A percentile compares a stretch with the other conserved stretches of the same genome.
These are phyloP conservation scores for Drosophila austrosaltans DNA, from an alignment of 2,888 invertebrate species.

Conservation along the genomic window DNA sequence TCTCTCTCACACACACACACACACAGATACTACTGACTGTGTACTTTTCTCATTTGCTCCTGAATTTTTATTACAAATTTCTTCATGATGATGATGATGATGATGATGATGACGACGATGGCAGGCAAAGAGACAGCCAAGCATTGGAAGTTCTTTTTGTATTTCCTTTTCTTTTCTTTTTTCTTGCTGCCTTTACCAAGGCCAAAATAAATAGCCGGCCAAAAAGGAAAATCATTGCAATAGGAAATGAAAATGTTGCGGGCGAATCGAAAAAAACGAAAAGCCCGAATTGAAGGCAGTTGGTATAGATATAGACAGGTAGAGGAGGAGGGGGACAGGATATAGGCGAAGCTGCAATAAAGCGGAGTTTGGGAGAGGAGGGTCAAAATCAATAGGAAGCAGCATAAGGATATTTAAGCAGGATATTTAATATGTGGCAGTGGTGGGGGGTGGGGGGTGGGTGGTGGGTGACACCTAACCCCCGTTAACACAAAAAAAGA, in stretches of 20 bases:
- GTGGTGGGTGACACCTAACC: not conserved
- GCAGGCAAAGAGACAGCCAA: conserved; percentile 33
- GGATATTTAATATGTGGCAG: conserved; percentile 69
- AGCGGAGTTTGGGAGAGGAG: conserved; percentile 2
- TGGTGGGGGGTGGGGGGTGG: no score
- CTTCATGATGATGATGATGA: conserved; percentile 61
- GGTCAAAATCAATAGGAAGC: conserved; percentile 65
- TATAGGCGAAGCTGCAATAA: conserved; percentile 23
- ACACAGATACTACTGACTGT: conserved; percentile 25
- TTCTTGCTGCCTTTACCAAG: conserved; percentile 25
- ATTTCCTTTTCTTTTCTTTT: conserved; percentile 17
- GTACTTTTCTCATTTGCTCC: conserved; percentile 74
- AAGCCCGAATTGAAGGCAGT: conserved; percentile 8
- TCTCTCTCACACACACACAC: not conserved
- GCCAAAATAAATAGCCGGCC: conserved; percentile 65
- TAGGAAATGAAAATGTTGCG: conserved; percentile 79
- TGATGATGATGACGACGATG: conserved; percentile 49
- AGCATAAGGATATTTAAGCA: conserved; percentile 70
- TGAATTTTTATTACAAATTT: conserved; percentile 80
- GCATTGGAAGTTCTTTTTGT: conserved; percentile 19
- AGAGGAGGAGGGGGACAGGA: conserved; percentile 10
- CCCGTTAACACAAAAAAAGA: not conserved
- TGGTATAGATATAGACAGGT: conserved; percentile 10
- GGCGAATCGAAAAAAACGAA: conserved; percentile 33
- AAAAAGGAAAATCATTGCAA: conserved; percentile 73